Base-by-base conservation (phyloP, 2,113 vertebrate genomes). In the Erinaceus europaeus region DNA sequence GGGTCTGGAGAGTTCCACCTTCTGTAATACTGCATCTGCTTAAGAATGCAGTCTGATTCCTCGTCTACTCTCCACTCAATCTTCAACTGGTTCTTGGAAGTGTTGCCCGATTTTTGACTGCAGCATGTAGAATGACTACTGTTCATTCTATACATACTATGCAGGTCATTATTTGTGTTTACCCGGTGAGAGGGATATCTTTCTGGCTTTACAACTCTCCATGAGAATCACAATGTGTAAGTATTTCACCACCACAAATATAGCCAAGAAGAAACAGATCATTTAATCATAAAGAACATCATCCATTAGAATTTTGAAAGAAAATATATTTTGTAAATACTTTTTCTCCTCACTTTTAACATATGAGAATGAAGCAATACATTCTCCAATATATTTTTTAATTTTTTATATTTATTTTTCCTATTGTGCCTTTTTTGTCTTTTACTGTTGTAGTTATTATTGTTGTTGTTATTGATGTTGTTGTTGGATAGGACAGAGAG, bases 181-280 rank as follows among this genome's bases (percentile, higher is more conserved):
- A 94, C 50, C 87, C 89, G 67, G 71, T 75, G 82, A 94, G 78
- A 12, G 6, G 21, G 86, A 18, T 74, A 88, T 94, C 46, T 94
- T 65, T 95, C 91, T 94, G 57, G 65, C 25, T 85, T 62, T 74
- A 23, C 15, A 91, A 89, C 92, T 68, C 21, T 94, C 78, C 75
- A 23, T 89, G 85, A 91, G 46, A 95, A 88, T 95, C 94, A 75
- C 92, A 92, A 90, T 90, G 64, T 82, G 23, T 93, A 11, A 46
- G 5, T 77, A 93, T 96, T 95, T 95, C 68, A 29, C 88, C 93
- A 93, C 64, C 65, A 78, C 48, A 52, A 90, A 94, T 83, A 95
- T 0, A 94, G 8, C 38, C 78, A 72, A 61, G 50, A 36, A 10
- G 94, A 40, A 44, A 62, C 61, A 91, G 34, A 27, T 85, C 81